These are phyloP conservation scores for Eupithecia subumbrata DNA, from an alignment of 2,888 invertebrate genomes.

Conservation along the genomic window DNA sequence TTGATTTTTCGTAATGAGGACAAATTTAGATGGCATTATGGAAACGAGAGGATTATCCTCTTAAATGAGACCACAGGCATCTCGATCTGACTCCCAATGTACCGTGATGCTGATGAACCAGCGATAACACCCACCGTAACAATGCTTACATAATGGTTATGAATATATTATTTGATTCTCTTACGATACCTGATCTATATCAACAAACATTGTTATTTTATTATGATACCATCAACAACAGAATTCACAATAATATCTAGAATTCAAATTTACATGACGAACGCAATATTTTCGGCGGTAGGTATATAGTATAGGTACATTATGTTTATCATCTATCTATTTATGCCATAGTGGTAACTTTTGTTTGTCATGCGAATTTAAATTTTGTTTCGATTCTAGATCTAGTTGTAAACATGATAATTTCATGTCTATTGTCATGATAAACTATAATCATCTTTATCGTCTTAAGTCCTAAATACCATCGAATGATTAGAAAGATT, in stretches of 20 bases:
- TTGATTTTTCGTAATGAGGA: background rate
- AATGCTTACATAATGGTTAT: constrained; percentile 28
- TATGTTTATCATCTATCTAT: constrained; percentile 7
- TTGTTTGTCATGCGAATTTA: background rate
- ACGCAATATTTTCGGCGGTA: background rate
- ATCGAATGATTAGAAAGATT: background rate
- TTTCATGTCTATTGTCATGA: constrained; percentile 1
- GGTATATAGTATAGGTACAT: background rate
- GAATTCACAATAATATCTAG: background rate
- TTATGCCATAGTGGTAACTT: background rate
- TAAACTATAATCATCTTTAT: constrained; percentile 1
- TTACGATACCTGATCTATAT: too few relatives aligned
- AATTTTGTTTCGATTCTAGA: background rate
- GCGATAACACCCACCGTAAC: constrained; percentile 22
- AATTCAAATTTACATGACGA: background rate
- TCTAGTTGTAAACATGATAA: constrained; percentile 9
- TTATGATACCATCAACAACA: background rate
- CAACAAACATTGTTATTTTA: too few relatives aligned
- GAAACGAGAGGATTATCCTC: background rate
- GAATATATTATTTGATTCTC: background rate
- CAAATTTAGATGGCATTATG: background rate
- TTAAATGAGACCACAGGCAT: background rate
- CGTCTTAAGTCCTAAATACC: background rate
- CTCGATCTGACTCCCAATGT: constrained; percentile 11
- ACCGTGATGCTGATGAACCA: constrained; percentile 26